Evolutionary conservation across 2,797 vertebrate species (phyloP), one percentile per base, ranked within the genome.

Genomic region (Arrhamphus sclerolepis): DNA sequence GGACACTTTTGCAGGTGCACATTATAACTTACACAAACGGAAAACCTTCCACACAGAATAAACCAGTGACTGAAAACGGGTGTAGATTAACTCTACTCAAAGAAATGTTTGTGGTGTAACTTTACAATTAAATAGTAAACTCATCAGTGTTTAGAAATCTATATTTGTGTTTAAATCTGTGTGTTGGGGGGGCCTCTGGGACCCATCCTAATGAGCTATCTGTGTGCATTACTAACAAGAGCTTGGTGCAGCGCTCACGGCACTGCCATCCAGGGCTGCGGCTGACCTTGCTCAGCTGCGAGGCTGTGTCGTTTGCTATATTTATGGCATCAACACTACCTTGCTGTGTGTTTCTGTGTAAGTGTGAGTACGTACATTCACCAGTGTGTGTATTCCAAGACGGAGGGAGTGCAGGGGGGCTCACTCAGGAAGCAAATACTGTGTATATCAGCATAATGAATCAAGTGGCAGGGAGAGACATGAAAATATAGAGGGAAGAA

Each of bases 361-460:
- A 6, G 24, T 6, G 24, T 26, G 66, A 29, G 72, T 75, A 75
- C 84, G 82, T 82, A 47, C 31, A 51, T 85, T 72, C 77, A 48
- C 78, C 55, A 57, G 71, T 79, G 72, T 85, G 82, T 77, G 80
- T 78, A 80, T 87, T 82, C 72, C 61, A 83, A 59, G 66, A 84
- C 78, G 83, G 81, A 40, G 63, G 84, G 86, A 81, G 87, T 76
- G 88, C 78, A 81, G 84, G 24, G 24, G 88, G 85, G 86, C 85
- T 87, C 82, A 88, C 86, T 91, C 89, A 89, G 89, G 87, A 92
- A 92, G 91, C 90, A 92, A 92, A 92, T 91, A 91, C 90, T 92
- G 89, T 93, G 91, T 88, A 92, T 92, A 92, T 92, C 91, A 92
- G 92, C 92, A 93, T 92, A 93, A 93, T 93, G 91, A 93, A 92